Percentiles rank a stretch among this genome's conserved stretches.
phyloP scores from a whole-genome alignment of 2,888 invertebrate species.

The Petrolisthes manimaculis region DNA sequence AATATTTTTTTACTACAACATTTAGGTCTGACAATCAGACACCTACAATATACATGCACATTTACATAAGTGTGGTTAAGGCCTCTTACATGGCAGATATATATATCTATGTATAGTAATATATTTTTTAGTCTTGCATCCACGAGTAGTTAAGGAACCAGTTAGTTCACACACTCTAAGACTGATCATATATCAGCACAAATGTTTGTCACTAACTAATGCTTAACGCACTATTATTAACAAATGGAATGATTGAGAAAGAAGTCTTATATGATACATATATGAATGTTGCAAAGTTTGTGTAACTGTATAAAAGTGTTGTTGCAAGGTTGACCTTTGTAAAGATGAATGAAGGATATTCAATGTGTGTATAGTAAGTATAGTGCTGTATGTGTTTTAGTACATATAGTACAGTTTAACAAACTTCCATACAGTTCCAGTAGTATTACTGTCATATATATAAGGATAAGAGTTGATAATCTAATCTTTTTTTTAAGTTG shows the following conservation, averaged over 20 bases:
- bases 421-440: no score
- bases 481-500: no score
- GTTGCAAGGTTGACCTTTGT: no score
- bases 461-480: no score
- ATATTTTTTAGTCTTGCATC: not conserved
- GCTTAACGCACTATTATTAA: not conserved
- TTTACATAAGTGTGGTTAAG: slow-evolving; percentile 29
- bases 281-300: no score
- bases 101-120: not conserved
- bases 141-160: slow-evolving; percentile 7
- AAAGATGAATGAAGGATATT: no score
- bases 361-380: no score
- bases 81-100: slow-evolving; percentile 42
- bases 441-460: no score
- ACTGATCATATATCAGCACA: not conserved
- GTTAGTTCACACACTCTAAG: slow-evolving; percentile 5
- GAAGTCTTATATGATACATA: not conserved
- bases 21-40: not conserved
- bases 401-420: no score
- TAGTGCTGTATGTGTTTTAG: no score
- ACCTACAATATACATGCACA: not conserved
- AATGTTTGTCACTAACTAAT: not conserved
- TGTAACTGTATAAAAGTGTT: no score
- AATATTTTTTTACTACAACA: not conserved
- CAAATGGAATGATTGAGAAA: not conserved